A percentile compares a stretch with the other conserved stretches of the same genome.
phyloP scores from a whole-genome alignment of 92 coral and sea anemone species.

The Galaxea fascicularis region DNA sequence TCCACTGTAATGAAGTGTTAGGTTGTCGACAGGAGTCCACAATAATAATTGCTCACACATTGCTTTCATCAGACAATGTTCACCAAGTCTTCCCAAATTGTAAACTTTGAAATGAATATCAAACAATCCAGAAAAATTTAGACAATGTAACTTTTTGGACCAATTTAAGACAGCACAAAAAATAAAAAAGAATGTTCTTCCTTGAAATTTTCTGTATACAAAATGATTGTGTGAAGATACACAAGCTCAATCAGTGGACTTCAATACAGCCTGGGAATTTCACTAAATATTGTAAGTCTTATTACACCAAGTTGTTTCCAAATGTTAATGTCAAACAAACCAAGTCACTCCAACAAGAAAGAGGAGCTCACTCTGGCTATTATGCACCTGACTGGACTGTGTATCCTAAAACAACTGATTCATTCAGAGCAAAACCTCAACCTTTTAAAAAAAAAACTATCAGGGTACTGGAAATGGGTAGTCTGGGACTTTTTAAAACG shows the following conservation, averaged over 20 bases:
- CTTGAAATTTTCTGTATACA: not conserved
- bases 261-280: not conserved
- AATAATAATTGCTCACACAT: conserved; percentile 95
- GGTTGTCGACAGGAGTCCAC: conserved; percentile 76
- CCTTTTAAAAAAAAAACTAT: too few relatives aligned
- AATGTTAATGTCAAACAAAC: too few relatives aligned
- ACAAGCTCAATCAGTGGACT: not conserved
- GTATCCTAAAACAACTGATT: too few relatives aligned
- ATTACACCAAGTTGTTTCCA: too few relatives aligned
- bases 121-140: not conserved
- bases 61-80: conserved; percentile 61
- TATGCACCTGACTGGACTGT: too few relatives aligned
- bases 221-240: not conserved
- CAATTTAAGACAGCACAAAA: not conserved
- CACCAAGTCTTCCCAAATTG: conserved; percentile 15
- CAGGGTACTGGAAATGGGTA: not conserved
- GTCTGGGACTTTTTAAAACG: not conserved
- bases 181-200: not conserved
- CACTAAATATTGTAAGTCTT: not conserved
- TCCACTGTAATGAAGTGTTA: conserved; percentile 97
- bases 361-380: too few relatives aligned
- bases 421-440: too few relatives aligned
- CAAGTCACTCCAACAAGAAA: too few relatives aligned
- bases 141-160: too few relatives aligned
- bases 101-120: not conserved